Evolutionary conservation across 2,888 invertebrate species (phyloP), one percentile per base, ranked within the genome.

Genomic region (Lycocerus yunnanus): DNA sequence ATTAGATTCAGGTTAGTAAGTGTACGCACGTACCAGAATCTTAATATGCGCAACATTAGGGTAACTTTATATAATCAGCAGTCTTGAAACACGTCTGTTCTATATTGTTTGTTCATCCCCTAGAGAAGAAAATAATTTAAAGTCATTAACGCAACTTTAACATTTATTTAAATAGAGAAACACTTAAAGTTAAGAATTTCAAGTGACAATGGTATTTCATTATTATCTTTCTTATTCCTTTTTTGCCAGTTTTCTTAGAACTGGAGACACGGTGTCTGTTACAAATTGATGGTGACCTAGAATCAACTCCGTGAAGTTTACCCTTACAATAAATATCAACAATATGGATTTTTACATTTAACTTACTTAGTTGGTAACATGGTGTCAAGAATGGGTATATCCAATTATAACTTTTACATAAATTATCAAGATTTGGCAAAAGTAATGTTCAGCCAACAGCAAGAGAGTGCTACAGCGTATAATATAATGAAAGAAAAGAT

Each of bases 1-100:
- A 79, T 79, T 79, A 79, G 80, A 79, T 78, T 80, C 78, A 66
- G 66, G 74, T 73, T 73, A 73, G 71, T 71, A 76, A 77, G 70
- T 76, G 76, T 77, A 78, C 70, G 75, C 73, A 66, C 71, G 71
- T 68, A 72, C 63, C 20, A 65, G 68, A 63, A 65, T 65, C 73
- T 68, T 69, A 73, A 72, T 72, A 67, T 63, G 68, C 16, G 20
- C 63, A 15, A 43, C 63, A 72, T 72, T 72, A 72, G 69, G 69
- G 68, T 15, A 72, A 68, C 63, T 72, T 58, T 15, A 15, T 63
- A 63, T 58, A 73, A 69, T 66, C 73, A 72, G 71, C 14, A 27
- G 72, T 72, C 63, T 68, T 72, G 63, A 72, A 68, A 72, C 68
- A 20, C 61, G 61, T 63, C 61, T 20, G n/a, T 43, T 24, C 68